Percentiles rank a stretch among this genome's conserved stretches.
Evolutionary conservation across 1,140 invertebrate species (phyloP).

Genomic region (Meloidogyne exigua): DNA sequence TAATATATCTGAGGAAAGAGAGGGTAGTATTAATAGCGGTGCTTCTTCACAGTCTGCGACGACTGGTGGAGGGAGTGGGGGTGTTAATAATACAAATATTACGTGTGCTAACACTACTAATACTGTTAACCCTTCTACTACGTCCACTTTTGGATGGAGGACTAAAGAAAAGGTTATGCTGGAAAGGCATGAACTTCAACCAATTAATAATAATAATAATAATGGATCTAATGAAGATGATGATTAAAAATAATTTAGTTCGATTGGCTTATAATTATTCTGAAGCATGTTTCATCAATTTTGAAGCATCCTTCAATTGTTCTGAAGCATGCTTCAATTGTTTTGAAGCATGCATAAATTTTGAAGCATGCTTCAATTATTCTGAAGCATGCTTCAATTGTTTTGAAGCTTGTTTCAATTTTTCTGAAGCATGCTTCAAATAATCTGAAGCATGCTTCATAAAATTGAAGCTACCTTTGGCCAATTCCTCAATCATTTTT

Average conservation of each 20-base stretch:
- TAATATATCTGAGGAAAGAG: neutral
- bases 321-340: no score
- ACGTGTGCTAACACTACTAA: neutral
- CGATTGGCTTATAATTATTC: no score
- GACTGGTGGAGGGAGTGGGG: neutral
- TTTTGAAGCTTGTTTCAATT: neutral
- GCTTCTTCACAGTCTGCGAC: slow-evolving; percentile 9
- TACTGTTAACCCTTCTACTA: neutral
- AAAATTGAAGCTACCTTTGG: neutral
- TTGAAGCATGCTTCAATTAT: neutral
- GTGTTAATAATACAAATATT: neutral
- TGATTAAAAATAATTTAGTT: neutral
- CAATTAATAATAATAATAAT: neutral
- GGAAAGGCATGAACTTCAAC: slow-evolving; percentile 25
- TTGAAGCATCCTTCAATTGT: no score
- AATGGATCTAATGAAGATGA: neutral
- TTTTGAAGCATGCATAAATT: no score
- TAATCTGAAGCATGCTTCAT: no score
- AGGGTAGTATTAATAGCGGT: neutral
- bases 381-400: no score
- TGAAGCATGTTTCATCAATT: no score
- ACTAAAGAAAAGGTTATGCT: slow-evolving; percentile 18
- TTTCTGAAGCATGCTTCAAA: no score
- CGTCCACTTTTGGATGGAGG: slow-evolving; percentile 12
- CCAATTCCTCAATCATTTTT: neutral